Base-by-base conservation (phyloP, 2,797 vertebrate species). In the Malacoraja senta region DNA sequence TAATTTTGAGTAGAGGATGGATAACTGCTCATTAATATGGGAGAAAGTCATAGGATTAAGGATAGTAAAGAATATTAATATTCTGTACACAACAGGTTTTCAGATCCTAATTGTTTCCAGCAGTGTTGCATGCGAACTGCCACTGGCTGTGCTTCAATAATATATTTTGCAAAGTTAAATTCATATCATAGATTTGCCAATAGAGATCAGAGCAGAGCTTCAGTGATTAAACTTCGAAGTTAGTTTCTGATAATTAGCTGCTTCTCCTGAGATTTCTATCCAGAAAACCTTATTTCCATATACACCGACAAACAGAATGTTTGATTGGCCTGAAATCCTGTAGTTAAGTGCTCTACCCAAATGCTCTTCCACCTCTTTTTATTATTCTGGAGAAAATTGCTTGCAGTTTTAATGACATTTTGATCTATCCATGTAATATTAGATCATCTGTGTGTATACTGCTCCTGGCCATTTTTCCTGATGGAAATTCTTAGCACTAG, bases 51-150 rank as follows among this genome's bases (percentile, higher is more conserved):
- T 4, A 32, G 83, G 29, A 86, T 86, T 63, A 86, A 86, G 83
- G 26, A 86, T 86, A 63, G 26, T 26, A 63, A 86, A 81, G 81
- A 84, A 61, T 58, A 84, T 29, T 84, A 58, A 84, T 84, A 84
- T 84, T 84, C 29, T 29, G 63, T 61, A 86, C 12, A 17, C 58
- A 29, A 63, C 29, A n/a, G 7, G 0, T 63, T 84, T 61, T 86
- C 13, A n/a, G n/a, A 63, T 86, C 26, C 29, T 61, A 86, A 13
- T n/a, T 7, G 15, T 19, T 65, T 65, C 15, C 29, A 32, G 61
- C 58, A 32, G 63, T 19, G 61, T 88, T 1, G 63, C 19, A 35
- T 88, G 29, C n/a, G 13, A 53, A 29, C 38, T 81, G 79, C 19
- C 79, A 81, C 79, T 24, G 79, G 4, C 29, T 58, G 17, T 15